A percentile compares a stretch with the other conserved stretches of the same genome.
phyloP scores from a whole-genome alignment of 1,140 invertebrate genomes.

The Batillaria attramentaria region DNA sequence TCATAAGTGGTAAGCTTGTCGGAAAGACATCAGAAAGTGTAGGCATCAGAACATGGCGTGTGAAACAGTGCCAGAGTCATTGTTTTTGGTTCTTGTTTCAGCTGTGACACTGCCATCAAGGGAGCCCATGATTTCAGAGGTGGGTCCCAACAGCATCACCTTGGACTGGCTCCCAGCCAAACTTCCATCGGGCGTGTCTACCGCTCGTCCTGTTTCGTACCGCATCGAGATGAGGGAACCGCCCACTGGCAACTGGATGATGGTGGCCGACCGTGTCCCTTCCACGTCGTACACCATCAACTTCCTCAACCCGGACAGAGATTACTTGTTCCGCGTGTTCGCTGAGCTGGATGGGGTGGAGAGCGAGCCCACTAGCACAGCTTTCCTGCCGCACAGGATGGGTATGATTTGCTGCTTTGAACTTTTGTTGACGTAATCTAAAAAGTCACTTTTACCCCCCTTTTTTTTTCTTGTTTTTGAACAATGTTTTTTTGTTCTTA shows the following conservation, averaged over 20 bases:
- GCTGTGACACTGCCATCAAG: constrained; percentile 49
- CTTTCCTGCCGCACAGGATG: constrained; percentile 59
- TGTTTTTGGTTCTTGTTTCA: constrained; percentile 40
- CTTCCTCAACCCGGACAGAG: constrained; percentile 76
- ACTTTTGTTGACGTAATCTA: neutral
- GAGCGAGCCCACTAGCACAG: constrained; percentile 72
- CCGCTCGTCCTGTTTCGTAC: constrained; percentile 41
- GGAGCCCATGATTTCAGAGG: constrained; percentile 55
- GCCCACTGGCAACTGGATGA: constrained; percentile 56
- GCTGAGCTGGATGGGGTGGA: constrained; percentile 59
- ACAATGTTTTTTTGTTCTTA: neutral
- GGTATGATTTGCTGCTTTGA: constrained; percentile 43
- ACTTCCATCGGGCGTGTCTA: constrained; percentile 33
- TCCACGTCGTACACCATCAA: constrained; percentile 49
- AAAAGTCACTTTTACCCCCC: neutral
- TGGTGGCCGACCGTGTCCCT: constrained; percentile 44
- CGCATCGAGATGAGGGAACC: constrained; percentile 58
- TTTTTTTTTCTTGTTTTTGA: neutral
- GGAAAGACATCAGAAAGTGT: too few species aligned
- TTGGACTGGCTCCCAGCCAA: constrained; percentile 56
- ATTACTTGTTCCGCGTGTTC: constrained; percentile 66
- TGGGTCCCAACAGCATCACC: constrained; percentile 49
- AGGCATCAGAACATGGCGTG: too few species aligned
- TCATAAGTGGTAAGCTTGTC: too few species aligned
- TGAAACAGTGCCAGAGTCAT: too few species aligned